Evolutionary conservation across 1,140 invertebrate species (phyloP), one percentile per base, ranked within the genome.

Genomic region (Muscidifurax raptorellus): DNA sequence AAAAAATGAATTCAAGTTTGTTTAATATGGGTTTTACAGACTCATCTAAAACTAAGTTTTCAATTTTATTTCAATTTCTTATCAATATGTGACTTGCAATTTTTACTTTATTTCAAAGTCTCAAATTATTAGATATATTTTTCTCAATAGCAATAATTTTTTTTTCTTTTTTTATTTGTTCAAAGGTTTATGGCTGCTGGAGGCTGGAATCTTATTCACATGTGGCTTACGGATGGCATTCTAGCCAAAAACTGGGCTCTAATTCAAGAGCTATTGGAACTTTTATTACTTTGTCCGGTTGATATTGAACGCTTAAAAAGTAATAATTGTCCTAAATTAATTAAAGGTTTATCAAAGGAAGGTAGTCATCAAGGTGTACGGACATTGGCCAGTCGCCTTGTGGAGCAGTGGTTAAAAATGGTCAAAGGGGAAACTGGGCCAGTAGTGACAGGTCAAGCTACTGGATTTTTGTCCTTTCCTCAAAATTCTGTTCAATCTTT

Each of bases 321-420:
- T 86, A 99, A 99, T 91, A 97, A 96, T 87, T 96, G 97, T 87
- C 97, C 98, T 2, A 98, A 98, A 93, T 93, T 98, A 59, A 96
- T 99, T 28, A 99, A 99, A 93, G 95, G 96, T 30, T 92, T 99
- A 6, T 97, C 97, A 18, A 98, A 97, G 89, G 96, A 97, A 88
- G 95, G 95, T 75, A 95, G 95, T 88, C 94, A 97, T 90, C 95
- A 96, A 93, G 95, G 94, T 89, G 96, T 97, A 36, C 94, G 95
- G 88, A 92, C 94, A 71, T 90, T 98, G 84, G 97, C 97, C 25
- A 95, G 95, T 77, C 95, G 96, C 89, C 93, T 98, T 67, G 97
- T 98, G n/a, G 96, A 97, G 87, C 96, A 97, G 91, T 99, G 98
- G 98, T 94, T 98, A 87, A 96, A 96, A 88, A 96, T 97, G 82